Conservation (phyloP, 2,113 vertebrate species). For the Cariama cristata region DNA sequence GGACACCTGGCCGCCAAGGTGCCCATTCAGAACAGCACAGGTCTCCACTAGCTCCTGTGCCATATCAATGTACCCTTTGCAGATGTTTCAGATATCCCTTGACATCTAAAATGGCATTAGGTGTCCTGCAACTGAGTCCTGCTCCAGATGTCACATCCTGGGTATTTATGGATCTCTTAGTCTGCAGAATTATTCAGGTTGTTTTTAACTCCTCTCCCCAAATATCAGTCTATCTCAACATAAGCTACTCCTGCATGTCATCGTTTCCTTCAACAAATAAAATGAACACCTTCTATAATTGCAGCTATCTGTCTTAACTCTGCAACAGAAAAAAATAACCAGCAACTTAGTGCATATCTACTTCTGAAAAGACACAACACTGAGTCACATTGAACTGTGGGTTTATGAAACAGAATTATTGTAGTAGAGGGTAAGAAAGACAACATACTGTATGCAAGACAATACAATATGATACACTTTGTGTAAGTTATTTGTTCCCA, state of each 20-base stretch:
- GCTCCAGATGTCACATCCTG: not conserved
- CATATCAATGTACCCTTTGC: not conserved
- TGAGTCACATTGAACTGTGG: not conserved
- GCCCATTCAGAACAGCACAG: not conserved
- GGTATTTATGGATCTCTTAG: not conserved
- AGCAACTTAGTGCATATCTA: not conserved
- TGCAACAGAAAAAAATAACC: not conserved
- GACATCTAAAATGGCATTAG: not conserved
- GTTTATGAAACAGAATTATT: not conserved
- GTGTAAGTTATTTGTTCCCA: not conserved
- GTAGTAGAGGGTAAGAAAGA: not conserved
- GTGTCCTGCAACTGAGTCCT: not conserved
- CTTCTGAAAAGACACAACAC: not conserved
- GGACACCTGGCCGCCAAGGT: not conserved
- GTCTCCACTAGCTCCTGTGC: not conserved
- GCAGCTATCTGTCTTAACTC: not conserved
- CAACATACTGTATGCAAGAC: not conserved
- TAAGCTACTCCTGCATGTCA: not conserved
- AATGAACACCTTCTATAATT: not conserved
- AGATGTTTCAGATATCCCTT: not conserved
- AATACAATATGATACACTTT: not conserved
- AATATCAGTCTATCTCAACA: not conserved
- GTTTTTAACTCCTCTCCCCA: not conserved
- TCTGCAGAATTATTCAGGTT: not conserved
- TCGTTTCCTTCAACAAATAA: not conserved